Conservation (phyloP, 2,888 invertebrate species). For the Caenorhabditis uteleia region DNA sequence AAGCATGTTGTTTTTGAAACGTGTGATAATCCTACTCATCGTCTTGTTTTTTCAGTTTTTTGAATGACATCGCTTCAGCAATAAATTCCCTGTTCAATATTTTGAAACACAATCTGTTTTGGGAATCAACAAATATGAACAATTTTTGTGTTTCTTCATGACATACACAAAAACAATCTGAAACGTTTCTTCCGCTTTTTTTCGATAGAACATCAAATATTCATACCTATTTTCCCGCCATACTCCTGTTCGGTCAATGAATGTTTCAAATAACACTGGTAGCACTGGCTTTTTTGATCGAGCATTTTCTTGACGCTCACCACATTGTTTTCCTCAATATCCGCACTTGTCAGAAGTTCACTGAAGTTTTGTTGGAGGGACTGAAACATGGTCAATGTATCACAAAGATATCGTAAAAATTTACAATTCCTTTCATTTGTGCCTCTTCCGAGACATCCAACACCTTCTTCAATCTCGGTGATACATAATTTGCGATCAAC, state of each 20-base stretch:
- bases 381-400: conserved; percentile 4
- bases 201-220: background rate
- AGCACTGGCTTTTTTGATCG: conserved; percentile 9
- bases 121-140: conserved; percentile 6
- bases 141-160: conserved; percentile 3
- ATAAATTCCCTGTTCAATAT: conserved; percentile 2
- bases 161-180: conserved; percentile 9
- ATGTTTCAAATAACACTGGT: conserved; percentile 12
- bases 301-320: conserved; percentile 5
- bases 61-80: conserved; percentile 2
- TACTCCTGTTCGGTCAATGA: conserved; percentile 1
- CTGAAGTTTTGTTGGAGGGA: conserved; percentile 4
- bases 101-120: conserved; percentile 12
- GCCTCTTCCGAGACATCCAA: conserved; percentile 43
- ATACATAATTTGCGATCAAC: conserved; percentile 23
- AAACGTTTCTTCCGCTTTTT: background rate
- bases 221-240: background rate
- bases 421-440: conserved; percentile 30
- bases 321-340: conserved; percentile 5
- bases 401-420: background rate
- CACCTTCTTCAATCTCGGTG: conserved; percentile 36
- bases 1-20: background rate
- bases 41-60: background rate
- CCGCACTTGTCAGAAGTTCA: conserved; percentile 1
- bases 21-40: background rate